Evolutionary conservation across 35 echinoderm and acorn worm species (phyloP).

Genomic region (Strongylocentrotus purpuratus): DNA sequence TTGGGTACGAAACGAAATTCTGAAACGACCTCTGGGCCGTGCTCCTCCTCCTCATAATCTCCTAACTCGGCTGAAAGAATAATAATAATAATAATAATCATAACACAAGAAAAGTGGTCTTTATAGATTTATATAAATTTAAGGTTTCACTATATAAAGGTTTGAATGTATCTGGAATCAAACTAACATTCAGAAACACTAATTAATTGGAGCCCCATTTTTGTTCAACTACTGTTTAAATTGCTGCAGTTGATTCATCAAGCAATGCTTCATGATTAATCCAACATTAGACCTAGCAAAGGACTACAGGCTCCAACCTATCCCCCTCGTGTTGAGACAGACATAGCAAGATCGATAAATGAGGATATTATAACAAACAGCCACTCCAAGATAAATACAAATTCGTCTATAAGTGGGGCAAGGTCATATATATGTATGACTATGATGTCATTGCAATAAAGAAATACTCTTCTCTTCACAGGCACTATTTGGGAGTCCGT

Average conservation of each 20-base stretch:
- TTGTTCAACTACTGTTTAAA: neutral
- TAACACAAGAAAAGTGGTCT: neutral
- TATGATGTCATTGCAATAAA: neutral
- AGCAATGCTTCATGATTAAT: neutral
- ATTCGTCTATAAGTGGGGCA: neutral
- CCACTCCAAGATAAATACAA: neutral
- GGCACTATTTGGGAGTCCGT: too few species aligned
- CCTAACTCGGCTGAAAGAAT: conserved; percentile 87
- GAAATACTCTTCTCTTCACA: too few species aligned
- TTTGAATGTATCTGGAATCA: neutral
- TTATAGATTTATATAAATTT: too few species aligned
- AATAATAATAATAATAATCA: neutral
- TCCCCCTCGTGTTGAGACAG: neutral
- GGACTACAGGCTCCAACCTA: neutral
- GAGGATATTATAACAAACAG: neutral
- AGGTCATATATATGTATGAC: neutral
- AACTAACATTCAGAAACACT: neutral
- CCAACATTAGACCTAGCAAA: neutral
- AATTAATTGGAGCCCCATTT: neutral
- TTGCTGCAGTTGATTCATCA: neutral
- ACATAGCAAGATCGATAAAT: neutral
- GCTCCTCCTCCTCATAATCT: conserved; percentile 87
- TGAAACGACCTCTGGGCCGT: conserved; percentile 85
- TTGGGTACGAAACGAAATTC: conserved; percentile 89
- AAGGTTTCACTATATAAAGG: too few species aligned